Conservation (phyloP, 53 echinoderm and acorn worm species). For the Henricia sp. region DNA sequence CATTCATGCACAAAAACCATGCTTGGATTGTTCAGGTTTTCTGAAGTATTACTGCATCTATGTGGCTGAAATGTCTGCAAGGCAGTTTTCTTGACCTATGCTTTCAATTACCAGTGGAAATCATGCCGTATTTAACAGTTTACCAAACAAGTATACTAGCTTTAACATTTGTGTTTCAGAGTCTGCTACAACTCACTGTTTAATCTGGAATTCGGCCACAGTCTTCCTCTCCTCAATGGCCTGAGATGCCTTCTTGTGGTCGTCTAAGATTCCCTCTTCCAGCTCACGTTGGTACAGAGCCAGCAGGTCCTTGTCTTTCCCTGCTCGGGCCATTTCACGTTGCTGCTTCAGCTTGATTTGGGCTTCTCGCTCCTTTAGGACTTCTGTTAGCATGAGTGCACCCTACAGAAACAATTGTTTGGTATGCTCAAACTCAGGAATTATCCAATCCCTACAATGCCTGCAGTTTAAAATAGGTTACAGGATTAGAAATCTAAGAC, state of each 20-base stretch:
- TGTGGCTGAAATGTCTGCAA: too few species aligned
- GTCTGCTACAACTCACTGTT: constrained; percentile 76
- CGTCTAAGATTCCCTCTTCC: constrained; percentile 88
- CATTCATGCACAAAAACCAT: too few species aligned
- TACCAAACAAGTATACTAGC: too few species aligned
- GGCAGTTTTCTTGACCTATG: too few species aligned
- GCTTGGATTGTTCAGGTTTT: too few species aligned
- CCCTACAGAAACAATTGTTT: constrained; percentile 57
- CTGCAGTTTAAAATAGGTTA: too few species aligned
- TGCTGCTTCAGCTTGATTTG: constrained; percentile 88
- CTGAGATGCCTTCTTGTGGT: constrained; percentile 87
- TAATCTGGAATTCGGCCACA: constrained; percentile 82
- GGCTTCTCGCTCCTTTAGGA: constrained; percentile 94
- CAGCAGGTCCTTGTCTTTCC: constrained; percentile 83
- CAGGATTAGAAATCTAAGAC: too few species aligned
- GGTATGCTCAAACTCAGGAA: background rate
- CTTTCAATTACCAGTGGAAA: too few species aligned
- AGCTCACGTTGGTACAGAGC: constrained; percentile 77
- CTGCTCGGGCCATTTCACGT: constrained; percentile 64
- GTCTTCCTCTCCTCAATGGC: constrained; percentile 71
- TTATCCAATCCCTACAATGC: too few species aligned
- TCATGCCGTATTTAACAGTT: too few species aligned
- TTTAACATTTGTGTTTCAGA: background rate
- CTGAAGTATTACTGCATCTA: too few species aligned
- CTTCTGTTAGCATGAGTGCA: constrained; percentile 93